phyloP scores from a whole-genome alignment of 2,797 vertebrate species.

The Trachurus trachurus region DNA sequence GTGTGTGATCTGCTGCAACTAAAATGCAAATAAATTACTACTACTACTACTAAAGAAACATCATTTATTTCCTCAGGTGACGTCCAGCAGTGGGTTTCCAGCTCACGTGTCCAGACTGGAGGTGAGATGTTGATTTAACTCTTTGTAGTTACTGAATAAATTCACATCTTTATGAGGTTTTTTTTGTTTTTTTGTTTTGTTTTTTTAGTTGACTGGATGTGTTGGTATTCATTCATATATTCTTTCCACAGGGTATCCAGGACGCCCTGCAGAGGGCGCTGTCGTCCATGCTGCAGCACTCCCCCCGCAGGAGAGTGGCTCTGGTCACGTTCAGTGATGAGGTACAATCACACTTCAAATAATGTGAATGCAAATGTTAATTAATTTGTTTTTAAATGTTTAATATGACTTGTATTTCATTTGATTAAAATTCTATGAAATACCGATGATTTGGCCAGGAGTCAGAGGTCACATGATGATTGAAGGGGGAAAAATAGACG shows the following conservation, averaged over 20 bases:
- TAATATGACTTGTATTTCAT: neutral
- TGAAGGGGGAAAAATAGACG: neutral
- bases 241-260: conserved; percentile 77
- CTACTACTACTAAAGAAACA: too few relatives aligned
- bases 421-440: neutral
- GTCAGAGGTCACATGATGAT: neutral
- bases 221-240: neutral
- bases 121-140: conserved; percentile 56
- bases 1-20: too few relatives aligned
- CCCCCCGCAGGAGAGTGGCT: conserved; percentile 82
- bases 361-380: too few relatives aligned
- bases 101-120: conserved; percentile 81
- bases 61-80: conserved; percentile 64
- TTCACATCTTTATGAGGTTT: neutral
- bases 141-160: neutral
- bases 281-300: conserved; percentile 67
- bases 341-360: conserved; percentile 45
- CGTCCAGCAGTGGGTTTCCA: conserved; percentile 58
- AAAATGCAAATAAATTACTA: too few relatives aligned
- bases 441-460: too few relatives aligned
- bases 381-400: neutral
- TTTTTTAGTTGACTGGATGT: neutral
- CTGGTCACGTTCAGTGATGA: conserved; percentile 86
- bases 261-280: conserved; percentile 83
- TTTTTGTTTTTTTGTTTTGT: too few relatives aligned